Base-by-base conservation (phyloP, 2,113 vertebrate species). In the Picathartes gymnocephalus region DNA sequence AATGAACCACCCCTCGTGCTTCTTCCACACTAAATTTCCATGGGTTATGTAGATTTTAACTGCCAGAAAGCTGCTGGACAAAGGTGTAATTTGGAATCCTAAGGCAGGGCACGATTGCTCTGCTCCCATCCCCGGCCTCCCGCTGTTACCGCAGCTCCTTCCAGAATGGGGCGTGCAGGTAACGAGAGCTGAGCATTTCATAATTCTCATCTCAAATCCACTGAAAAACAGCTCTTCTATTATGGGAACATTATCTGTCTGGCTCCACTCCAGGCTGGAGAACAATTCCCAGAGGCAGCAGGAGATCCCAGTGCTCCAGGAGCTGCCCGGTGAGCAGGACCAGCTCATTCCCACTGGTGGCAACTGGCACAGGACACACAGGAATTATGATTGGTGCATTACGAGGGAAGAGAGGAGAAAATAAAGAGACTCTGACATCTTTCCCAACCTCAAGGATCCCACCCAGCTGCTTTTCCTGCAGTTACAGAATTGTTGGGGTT, bases 171-270 rank as follows among this genome's bases (percentile, higher is more conserved):
- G 2, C 70, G 71, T 92, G 68, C 60, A 94, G 51, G 82, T 47
- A 82, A 7, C 5, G 68, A 76, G 28, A 1, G 5, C 15, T 14
- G 70, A 94, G 64, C 57, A 86, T 86, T 94, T 96, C 92, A 94
- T 92, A 84, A 88, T 68, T 76, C 40, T 68, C 47, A 68, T 92
- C 77, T 86, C 15, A 20, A 78, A 90, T 3, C 27, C 56, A 44
- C 12, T n/a, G 50, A 37, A 70, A 93, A 94, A 2, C 62, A 94
- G 76, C 64, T 90, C 71, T 87, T 93, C 85, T 90, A 87, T 93
- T 92, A 90, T 0, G 3, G 61, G 47, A 56, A 68, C 71, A 74
- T 95, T 70, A 81, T 35, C 0, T 4, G 88, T 56, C 92, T 96
- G 93, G 87, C 95, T 92, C 48, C 14, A 1, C 70, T 94, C 90